Evolutionary conservation across 2,113 vertebrate genomes (phyloP), one percentile per base, ranked within the genome.

Genomic region (Thymallus thymallus): DNA sequence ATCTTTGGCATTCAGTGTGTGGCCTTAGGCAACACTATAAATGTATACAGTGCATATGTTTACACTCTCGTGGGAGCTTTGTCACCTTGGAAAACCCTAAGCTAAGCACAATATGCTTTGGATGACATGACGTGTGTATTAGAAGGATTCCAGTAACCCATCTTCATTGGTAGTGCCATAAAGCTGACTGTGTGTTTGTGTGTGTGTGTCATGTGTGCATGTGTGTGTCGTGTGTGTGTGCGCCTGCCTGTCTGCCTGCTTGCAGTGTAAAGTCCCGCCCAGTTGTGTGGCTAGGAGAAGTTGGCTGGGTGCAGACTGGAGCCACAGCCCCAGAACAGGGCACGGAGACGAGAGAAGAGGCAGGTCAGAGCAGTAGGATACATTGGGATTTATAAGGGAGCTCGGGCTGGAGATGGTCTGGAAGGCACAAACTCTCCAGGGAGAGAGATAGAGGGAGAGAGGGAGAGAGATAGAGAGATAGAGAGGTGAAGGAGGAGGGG

Each of bases 361-460:
- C 70, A 71, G 63, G 51, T 63, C 30, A 60, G 68, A 65, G 55
- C 9, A 68, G 56, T 45, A 68, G 74, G 68, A 80, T 80, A 71
- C 76, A 82, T 74, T 74, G 29, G 68, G 74, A 79, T 82, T 79
- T 71, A 79, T 77, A 68, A 75, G 72, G 63, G 77, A 77, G 56
- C 56, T 7, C 56, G n/a, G 56, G 7, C n/a, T 23, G 56, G 20
- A 65, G 6, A 26, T n/a, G 5, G 30, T 18, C 56, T 32, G n/a
- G 16, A 55, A 18, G 18, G 22, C 45, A 56, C 4, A 55, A 26
- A 51, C 55, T 64, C 72, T 35, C 26, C 61, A 46, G 74, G 41
- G 63, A 23, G 23, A 13, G 22, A 23, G 12, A 63, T 41, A 41
- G 67, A 51, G 48, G 30, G 55, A 58, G 46, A 72, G 29, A n/a